A percentile compares a stretch with the other conserved stretches of the same genome.
phyloP scores from a whole-genome alignment of 2,113 vertebrate genomes.

The Tetraodon nigroviridis region DNA sequence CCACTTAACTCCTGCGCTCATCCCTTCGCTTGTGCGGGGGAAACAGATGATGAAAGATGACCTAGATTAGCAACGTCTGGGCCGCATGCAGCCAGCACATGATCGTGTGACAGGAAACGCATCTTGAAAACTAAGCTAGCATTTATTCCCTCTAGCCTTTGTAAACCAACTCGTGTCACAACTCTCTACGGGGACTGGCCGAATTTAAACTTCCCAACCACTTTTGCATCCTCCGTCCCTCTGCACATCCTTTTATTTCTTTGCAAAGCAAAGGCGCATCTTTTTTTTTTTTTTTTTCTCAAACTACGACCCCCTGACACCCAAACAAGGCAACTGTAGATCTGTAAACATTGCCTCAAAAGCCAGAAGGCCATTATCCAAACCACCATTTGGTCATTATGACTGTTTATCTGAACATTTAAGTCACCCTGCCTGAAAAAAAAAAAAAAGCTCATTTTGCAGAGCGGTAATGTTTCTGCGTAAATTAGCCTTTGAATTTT shows the following conservation, averaged over 20 bases:
- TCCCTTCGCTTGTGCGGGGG: constrained; percentile 39
- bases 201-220: constrained; percentile 52
- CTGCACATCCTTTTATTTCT: constrained; percentile 24
- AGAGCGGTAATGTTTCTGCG: constrained; percentile 18
- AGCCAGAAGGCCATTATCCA: constrained; percentile 6
- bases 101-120: constrained; percentile 48
- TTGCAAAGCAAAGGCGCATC: constrained; percentile 26
- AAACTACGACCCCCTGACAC: too few species aligned
- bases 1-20: constrained; percentile 49
- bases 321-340: constrained; percentile 42
- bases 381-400: constrained; percentile 5
- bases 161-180: constrained; percentile 47
- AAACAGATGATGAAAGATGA: constrained; percentile 64
- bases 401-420: constrained; percentile 1
- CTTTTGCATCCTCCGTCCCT: constrained; percentile 30
- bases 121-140: constrained; percentile 48
- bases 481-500: constrained; percentile 12
- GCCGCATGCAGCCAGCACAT: constrained; percentile 32
- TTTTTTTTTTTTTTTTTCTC: constrained; percentile 44
- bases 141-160: constrained; percentile 48
- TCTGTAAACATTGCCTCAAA: constrained; percentile 31
- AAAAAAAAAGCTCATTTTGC: not conserved
- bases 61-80: constrained; percentile 59
- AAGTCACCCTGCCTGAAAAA: not conserved
- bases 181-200: constrained; percentile 37